A percentile compares a stretch with the other conserved stretches of the same genome.
phyloP scores from a whole-genome alignment of 2,113 vertebrate species.

The Cygnus buccinator region DNA sequence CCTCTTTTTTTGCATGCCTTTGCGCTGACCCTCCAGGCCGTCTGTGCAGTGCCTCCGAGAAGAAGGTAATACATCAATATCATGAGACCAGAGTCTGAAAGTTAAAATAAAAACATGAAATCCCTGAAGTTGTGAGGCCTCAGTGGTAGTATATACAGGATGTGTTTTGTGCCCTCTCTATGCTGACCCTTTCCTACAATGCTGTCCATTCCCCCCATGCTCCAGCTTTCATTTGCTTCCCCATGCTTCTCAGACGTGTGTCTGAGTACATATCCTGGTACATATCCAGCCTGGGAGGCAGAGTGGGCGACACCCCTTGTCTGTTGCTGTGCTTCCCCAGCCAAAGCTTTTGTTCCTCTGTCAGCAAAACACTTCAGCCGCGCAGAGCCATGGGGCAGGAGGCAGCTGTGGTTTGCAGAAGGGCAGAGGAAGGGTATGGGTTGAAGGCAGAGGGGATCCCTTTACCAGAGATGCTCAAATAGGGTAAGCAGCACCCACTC shows the following conservation, averaged over 20 bases:
- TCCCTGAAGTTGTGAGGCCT: background rate
- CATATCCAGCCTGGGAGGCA: background rate
- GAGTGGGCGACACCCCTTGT: fast-evolving
- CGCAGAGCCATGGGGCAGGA: fast-evolving
- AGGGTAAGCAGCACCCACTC: background rate
- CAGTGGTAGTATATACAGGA: background rate
- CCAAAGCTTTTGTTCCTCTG: background rate
- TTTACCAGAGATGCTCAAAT: background rate
- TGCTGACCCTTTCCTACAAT: background rate
- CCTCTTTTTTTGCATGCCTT: background rate
- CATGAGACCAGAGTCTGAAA: background rate
- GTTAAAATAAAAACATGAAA: background rate
- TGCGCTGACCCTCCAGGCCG: background rate
- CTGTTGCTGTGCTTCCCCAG: fast-evolving
- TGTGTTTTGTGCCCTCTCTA: background rate
- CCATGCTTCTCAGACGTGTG: fast-evolving
- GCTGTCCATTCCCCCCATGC: fast-evolving
- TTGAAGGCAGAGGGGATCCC: background rate
- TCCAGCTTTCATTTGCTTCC: background rate
- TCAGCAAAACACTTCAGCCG: background rate
- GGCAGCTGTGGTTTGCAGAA: background rate
- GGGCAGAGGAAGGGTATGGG: too few species aligned
- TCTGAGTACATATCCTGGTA: fast-evolving
- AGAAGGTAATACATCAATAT: background rate
- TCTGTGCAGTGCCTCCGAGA: background rate